Evolutionary conservation across 92 coral and sea anemone species (phyloP).

Genomic region (Epizoanthus stellaris): DNA sequence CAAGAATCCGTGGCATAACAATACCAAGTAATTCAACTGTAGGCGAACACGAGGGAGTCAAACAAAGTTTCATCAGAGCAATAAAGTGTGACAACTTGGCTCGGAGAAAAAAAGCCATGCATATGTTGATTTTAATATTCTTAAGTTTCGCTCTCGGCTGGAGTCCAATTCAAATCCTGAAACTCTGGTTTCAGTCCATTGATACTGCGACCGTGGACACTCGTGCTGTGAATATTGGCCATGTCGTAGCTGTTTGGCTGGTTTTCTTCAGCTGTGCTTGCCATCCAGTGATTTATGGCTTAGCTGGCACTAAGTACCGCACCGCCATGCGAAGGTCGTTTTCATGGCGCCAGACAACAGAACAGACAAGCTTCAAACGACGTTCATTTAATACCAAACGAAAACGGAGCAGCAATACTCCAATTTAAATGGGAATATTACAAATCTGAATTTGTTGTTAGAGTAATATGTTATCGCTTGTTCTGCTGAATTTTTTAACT

Average conservation of each 20-base stretch:
- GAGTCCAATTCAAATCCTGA: constrained; percentile 59
- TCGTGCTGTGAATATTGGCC: constrained; percentile 47
- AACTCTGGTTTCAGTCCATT: constrained; percentile 51
- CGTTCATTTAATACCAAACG: not conserved
- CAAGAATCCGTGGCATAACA: constrained; percentile 56
- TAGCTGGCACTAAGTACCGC: constrained; percentile 76
- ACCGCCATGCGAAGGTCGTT: constrained; percentile 65
- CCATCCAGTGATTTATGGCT: constrained; percentile 81
- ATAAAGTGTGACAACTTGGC: constrained; percentile 50
- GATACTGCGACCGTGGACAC: not conserved
- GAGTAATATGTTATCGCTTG: too few species aligned
- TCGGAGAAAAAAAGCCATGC: constrained; percentile 72
- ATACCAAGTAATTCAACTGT: not conserved
- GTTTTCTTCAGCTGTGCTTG: constrained; percentile 64
- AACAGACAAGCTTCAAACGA: constrained; percentile 6
- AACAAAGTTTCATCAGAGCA: not conserved
- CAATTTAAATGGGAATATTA: too few species aligned
- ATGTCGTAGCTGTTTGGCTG: constrained; percentile 55
- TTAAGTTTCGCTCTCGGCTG: constrained; percentile 59
- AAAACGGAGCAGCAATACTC: constrained; percentile 3
- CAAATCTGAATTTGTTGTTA: too few species aligned
- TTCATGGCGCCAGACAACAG: constrained; percentile 40
- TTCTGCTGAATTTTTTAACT: too few species aligned
- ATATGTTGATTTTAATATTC: constrained; percentile 71
- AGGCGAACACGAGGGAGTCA: not conserved